Evolutionary conservation across 2,113 vertebrate genomes (phyloP).

Genomic region (Sturnira hondurensis): DNA sequence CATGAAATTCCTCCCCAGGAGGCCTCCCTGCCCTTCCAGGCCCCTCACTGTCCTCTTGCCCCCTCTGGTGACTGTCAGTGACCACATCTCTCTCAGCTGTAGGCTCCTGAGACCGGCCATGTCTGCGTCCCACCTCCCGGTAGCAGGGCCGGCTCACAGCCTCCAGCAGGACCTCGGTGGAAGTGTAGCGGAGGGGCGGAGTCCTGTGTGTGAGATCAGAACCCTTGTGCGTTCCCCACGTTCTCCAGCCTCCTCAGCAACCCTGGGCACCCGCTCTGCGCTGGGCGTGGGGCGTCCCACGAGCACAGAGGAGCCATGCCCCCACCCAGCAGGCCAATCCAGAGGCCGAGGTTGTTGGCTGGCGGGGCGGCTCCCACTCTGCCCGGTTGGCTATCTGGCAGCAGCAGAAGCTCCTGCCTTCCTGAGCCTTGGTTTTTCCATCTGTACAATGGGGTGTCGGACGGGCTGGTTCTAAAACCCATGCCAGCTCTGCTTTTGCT

Average conservation of each 20-base stretch:
- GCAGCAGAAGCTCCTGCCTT: not conserved
- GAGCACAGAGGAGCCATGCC: accelerated
- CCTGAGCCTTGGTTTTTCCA: not conserved
- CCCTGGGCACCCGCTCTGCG: accelerated
- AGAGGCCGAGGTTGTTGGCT: accelerated
- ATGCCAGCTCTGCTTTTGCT: accelerated
- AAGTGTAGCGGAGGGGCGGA: accelerated
- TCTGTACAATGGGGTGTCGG: not conserved
- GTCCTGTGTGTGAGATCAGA: accelerated
- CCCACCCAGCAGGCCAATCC: accelerated
- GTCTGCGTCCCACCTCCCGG: not conserved
- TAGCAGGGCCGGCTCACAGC: not conserved
- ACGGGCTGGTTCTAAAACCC: accelerated
- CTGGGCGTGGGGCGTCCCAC: not conserved
- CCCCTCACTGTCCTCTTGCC: not conserved
- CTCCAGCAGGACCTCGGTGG: not conserved
- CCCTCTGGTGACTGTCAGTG: accelerated
- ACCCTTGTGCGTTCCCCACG: not conserved
- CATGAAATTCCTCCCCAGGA: not conserved
- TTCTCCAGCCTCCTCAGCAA: not conserved
- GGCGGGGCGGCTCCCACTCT: not conserved
- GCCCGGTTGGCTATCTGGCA: not conserved
- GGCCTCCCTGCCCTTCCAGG: not conserved
- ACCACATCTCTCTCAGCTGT: accelerated
- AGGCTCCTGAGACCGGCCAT: not conserved